Conservation (phyloP, 2,113 vertebrate genomes). For the pig (Sus scrofa) region DNA sequence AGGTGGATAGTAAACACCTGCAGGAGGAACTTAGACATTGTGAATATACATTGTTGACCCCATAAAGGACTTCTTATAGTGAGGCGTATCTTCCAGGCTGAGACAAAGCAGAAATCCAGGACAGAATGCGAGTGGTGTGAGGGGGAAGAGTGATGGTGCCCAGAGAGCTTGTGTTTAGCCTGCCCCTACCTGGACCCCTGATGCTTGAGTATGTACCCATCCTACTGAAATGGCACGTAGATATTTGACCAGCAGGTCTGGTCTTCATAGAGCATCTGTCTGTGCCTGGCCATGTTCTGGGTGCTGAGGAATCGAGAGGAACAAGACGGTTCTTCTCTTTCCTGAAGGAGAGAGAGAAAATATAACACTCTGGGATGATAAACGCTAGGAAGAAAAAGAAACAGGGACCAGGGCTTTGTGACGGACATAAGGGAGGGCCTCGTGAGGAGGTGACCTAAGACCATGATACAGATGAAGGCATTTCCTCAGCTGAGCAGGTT, state of each 20-base stretch:
- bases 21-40: background rate
- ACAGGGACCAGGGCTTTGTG: background rate
- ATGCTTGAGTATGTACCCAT: background rate
- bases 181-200: background rate
- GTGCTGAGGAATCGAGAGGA: background rate
- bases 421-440: background rate
- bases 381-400: background rate
- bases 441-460: background rate
- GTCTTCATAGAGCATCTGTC: background rate
- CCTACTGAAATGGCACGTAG: background rate
- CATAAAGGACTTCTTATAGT: background rate
- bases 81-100: background rate
- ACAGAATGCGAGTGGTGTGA: background rate
- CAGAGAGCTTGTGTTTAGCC: background rate
- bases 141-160: background rate
- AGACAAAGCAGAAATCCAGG: background rate
- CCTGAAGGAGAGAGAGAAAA: background rate
- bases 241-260: no score
- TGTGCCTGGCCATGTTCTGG: background rate
- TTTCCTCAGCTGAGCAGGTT: background rate
- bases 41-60: no score
- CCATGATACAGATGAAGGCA: background rate
- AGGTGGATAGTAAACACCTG: background rate
- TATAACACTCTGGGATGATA: background rate
- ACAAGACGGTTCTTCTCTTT: background rate